Evolutionary conservation across 1,140 invertebrate species (phyloP).

Genomic region (Panonychus citri): DNA sequence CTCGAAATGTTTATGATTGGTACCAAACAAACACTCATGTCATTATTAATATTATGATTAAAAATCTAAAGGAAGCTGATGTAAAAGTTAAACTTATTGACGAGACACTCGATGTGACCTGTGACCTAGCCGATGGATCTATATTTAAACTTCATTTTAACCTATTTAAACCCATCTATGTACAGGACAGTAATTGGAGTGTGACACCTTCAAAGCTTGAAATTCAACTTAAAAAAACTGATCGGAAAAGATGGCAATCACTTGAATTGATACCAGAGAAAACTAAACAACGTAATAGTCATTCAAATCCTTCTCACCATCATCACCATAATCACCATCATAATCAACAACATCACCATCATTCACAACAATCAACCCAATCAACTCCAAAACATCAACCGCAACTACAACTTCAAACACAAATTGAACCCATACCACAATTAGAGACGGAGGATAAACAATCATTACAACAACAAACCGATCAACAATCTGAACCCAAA

Average conservation of each 20-base stretch:
- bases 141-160: slow-evolving; percentile 11
- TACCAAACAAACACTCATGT: slow-evolving; percentile 12
- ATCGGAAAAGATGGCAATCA: slow-evolving; percentile 10
- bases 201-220: slow-evolving; percentile 11
- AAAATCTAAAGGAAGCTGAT: slow-evolving; percentile 13
- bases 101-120: slow-evolving; percentile 9
- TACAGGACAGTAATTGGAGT: slow-evolving; percentile 10
- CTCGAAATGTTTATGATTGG: slow-evolving; percentile 12
- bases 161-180: slow-evolving; percentile 8
- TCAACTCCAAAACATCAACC: too few species aligned
- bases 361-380: too few species aligned
- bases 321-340: too few species aligned
- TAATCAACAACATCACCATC: too few species aligned
- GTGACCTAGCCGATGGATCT: slow-evolving; percentile 5
- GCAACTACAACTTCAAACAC: too few species aligned
- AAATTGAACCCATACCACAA: too few species aligned
- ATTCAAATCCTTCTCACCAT: too few species aligned
- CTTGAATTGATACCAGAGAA: slow-evolving; percentile 10
- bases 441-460: too few species aligned
- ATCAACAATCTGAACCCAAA: too few species aligned
- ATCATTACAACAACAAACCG: too few species aligned
- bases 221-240: slow-evolving; percentile 9
- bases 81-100: slow-evolving; percentile 11
- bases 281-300: background rate
- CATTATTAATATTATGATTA: slow-evolving; percentile 7